Conservation (phyloP, 1,140 invertebrate genomes). For the Pseudoatta argentina region DNA sequence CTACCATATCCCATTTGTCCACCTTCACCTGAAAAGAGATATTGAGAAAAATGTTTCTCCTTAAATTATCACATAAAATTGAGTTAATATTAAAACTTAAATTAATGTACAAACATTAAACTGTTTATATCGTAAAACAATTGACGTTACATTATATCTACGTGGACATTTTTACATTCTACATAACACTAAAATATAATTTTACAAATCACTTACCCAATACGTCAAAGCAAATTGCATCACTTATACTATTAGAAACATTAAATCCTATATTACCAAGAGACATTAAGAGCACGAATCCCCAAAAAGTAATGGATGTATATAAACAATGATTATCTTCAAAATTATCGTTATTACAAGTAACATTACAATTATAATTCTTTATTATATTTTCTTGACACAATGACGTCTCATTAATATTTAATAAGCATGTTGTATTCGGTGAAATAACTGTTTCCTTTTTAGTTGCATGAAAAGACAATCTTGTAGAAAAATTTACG, state of each 20-base stretch:
- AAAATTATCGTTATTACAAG: constrained; percentile 66
- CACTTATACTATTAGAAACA: constrained; percentile 92
- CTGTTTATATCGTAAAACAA: not conserved
- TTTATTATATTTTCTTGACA: constrained; percentile 38
- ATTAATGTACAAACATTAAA: not conserved
- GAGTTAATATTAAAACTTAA: too few relatives aligned
- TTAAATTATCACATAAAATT: not conserved
- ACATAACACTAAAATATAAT: not conserved
- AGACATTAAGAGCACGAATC: constrained; percentile 90
- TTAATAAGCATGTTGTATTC: constrained; percentile 72
- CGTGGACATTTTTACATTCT: not conserved
- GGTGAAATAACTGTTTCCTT: constrained; percentile 73
- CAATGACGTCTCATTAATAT: constrained; percentile 43
- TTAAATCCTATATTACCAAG: constrained; percentile 93
- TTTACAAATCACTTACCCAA: constrained; percentile 87
- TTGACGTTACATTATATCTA: not conserved
- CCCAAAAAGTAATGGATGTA: constrained; percentile 89
- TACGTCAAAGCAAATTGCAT: constrained; percentile 93
- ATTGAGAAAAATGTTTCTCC: not conserved
- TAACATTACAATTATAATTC: constrained; percentile 67
- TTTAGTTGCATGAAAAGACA: constrained; percentile 64
- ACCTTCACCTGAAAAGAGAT: constrained; percentile 84
- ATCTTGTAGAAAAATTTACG: constrained; percentile 62
- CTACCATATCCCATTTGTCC: constrained; percentile 90
- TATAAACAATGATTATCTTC: constrained; percentile 85